phyloP scores from a whole-genome alignment of 2,113 vertebrate genomes.

The Isichthys henryi region DNA sequence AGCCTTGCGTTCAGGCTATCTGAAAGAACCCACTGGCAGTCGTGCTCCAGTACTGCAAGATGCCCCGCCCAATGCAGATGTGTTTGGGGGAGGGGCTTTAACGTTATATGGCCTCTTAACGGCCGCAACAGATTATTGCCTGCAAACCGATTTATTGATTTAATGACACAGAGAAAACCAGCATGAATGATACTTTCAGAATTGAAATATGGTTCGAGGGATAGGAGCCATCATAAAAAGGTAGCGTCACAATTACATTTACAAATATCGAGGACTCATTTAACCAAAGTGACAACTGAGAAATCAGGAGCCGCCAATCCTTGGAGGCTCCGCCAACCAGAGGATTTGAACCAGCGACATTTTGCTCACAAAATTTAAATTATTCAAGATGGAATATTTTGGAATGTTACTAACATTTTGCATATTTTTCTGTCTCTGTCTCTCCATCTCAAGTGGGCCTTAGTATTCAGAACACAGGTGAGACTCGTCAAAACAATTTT shows the following conservation, averaged over 20 bases:
- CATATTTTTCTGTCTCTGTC: slow-evolving; percentile 14
- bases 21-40: background rate
- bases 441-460: slow-evolving; percentile 49
- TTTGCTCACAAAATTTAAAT: background rate
- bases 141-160: background rate
- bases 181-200: background rate
- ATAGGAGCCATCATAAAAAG: background rate
- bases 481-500: slow-evolving; percentile 17
- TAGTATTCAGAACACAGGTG: slow-evolving; percentile 61
- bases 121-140: background rate
- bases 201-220: background rate
- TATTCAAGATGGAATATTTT: background rate
- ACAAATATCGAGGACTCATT: background rate
- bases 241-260: background rate
- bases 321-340: background rate
- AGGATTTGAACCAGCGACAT: background rate
- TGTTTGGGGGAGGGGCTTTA: background rate
- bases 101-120: background rate
- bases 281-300: background rate
- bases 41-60: background rate
- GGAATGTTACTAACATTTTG: background rate
- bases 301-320: background rate
- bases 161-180: background rate
- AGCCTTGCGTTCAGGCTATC: background rate
- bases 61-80: background rate